Conservation (phyloP, 1,140 invertebrate species). For the Dermatophagoides farinae region DNA sequence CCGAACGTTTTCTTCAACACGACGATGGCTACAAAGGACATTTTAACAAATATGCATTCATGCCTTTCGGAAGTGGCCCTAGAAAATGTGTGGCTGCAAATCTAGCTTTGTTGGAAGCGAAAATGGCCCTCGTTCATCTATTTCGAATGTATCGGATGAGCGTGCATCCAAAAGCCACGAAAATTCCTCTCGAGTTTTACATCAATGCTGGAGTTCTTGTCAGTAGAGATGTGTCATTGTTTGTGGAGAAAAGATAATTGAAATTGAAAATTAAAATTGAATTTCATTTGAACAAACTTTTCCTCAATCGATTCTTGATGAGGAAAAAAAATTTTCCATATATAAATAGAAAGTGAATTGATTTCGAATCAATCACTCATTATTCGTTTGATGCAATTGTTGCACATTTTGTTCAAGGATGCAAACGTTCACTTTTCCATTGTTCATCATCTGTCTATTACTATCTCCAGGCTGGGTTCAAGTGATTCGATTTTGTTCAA, state of each 20-base stretch:
- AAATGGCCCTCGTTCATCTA: not conserved
- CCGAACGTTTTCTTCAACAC: conserved; percentile 7
- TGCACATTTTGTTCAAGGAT: too few relatives aligned
- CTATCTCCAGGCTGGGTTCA: too few relatives aligned
- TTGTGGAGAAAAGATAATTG: not conserved
- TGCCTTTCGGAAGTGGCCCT: conserved; percentile 9
- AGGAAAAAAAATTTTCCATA: too few relatives aligned
- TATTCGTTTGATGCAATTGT: too few relatives aligned
- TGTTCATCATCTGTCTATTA: too few relatives aligned
- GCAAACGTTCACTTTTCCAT: too few relatives aligned
- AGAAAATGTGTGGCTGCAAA: conserved; percentile 10
- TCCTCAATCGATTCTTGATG: too few relatives aligned
- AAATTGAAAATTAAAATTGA: not conserved
- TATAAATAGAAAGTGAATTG: too few relatives aligned
- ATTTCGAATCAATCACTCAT: too few relatives aligned
- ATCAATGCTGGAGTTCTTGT: not conserved
- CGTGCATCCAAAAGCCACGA: not conserved
- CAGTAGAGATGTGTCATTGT: not conserved
- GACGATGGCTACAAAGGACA: not conserved
- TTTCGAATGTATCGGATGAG: not conserved
- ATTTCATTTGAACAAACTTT: too few relatives aligned
- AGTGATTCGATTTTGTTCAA: too few relatives aligned
- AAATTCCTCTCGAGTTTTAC: not conserved
- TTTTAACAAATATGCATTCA: not conserved
- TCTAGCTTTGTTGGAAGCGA: conserved; percentile 15